Conservation (phyloP, 2,113 vertebrate species). For the Colossoma macropomum region DNA sequence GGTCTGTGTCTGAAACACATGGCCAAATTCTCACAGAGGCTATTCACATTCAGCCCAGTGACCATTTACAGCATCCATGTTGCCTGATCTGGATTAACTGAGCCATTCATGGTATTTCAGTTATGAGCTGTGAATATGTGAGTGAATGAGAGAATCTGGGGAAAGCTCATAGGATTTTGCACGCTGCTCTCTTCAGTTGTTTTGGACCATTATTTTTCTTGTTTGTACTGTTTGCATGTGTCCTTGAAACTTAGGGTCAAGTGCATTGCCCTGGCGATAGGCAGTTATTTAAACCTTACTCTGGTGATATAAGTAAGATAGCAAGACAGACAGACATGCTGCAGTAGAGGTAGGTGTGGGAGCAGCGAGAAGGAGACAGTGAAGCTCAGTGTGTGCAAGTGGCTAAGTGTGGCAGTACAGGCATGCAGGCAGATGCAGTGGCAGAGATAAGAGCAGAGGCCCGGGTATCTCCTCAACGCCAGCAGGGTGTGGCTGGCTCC, state of each 20-base stretch:
- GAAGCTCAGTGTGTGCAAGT: not conserved
- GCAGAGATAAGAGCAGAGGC: slow-evolving; percentile 63
- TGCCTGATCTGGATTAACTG: not conserved
- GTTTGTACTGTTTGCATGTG: not conserved
- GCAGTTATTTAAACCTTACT: not conserved
- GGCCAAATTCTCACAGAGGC: slow-evolving; percentile 15
- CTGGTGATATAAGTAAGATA: not conserved
- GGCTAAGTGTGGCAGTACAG: not conserved
- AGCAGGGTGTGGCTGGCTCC: slow-evolving; percentile 62
- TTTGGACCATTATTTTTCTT: not conserved
- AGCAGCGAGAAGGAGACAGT: not conserved
- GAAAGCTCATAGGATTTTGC: not conserved
- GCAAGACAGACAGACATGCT: not conserved
- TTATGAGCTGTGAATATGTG: not conserved
- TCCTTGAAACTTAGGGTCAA: not conserved
- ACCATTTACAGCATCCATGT: not conserved
- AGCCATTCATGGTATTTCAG: not conserved
- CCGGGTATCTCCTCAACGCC: slow-evolving; percentile 65
- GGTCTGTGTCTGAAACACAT: slow-evolving; percentile 20
- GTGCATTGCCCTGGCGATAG: not conserved
- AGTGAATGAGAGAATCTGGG: not conserved
- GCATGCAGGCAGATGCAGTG: slow-evolving; percentile 39
- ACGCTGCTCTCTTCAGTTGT: not conserved
- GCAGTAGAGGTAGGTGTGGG: not conserved
- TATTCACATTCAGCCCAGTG: slow-evolving; percentile 22